Evolutionary conservation across 2,888 invertebrate genomes (phyloP).

Genomic region (Agrilus mali): DNA sequence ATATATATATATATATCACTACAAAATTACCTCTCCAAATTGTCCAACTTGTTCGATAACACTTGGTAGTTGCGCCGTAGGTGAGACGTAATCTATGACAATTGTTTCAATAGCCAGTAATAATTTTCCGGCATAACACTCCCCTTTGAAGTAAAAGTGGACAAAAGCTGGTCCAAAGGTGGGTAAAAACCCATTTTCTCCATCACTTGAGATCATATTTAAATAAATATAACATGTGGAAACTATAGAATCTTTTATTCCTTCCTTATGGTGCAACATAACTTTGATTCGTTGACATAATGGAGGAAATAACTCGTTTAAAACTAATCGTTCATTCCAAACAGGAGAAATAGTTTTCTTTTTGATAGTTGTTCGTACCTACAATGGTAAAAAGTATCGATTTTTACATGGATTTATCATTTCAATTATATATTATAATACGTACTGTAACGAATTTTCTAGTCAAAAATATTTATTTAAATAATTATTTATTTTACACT

Average conservation of each 20-base stretch:
- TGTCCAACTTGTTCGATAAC: no score
- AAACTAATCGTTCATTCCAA: conserved; percentile 66
- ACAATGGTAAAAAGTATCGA: no score
- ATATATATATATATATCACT: no score
- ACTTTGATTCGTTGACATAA: conserved; percentile 60
- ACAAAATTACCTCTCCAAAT: no score
- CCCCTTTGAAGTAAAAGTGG: conserved; percentile 57
- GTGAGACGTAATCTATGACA: no score
- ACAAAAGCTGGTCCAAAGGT: conserved; percentile 73
- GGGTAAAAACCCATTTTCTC: conserved; percentile 58
- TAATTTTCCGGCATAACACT: conserved; percentile 57
- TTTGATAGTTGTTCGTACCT: conserved; percentile 46
- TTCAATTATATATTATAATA: no score
- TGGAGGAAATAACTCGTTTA: conserved; percentile 74
- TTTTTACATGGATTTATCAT: no score
- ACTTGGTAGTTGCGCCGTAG: conserved; percentile 34
- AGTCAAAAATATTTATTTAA: no score
- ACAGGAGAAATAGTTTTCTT: conserved; percentile 49
- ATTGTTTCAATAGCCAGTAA: conserved; percentile 58
- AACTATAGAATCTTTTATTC: conserved; percentile 11
- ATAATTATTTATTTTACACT: no score
- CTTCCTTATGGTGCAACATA: conserved; percentile 37
- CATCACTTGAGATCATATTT: conserved; percentile 45
- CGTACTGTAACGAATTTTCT: no score
- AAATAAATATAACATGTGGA: conserved; percentile 39